These are phyloP conservation scores for Cichlasoma orientale DNA, from an alignment of 2,797 vertebrate species.

Conservation along the genomic window DNA sequence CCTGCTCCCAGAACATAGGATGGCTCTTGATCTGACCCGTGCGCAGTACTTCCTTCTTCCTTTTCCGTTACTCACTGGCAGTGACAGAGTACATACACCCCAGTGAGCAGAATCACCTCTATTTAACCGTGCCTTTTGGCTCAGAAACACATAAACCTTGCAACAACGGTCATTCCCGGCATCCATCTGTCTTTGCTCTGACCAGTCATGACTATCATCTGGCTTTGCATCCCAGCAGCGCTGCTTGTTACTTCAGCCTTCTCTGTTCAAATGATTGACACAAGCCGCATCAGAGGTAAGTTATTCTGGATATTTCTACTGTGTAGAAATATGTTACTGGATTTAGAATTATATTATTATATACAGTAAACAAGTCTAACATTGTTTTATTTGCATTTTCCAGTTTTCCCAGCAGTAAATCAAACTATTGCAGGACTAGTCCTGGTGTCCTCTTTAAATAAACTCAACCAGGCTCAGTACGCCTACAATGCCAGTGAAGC, in stretches of 20 bases:
- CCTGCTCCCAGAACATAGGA: constrained; percentile 48
- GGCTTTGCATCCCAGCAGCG: constrained; percentile 44
- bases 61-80: constrained; percentile 73
- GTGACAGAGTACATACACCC: constrained; percentile 52
- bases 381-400: background rate
- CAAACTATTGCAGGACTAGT: constrained; percentile 72
- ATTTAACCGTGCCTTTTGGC: constrained; percentile 74
- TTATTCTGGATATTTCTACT: background rate
- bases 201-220: constrained; percentile 48
- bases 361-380: background rate
- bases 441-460: constrained; percentile 48
- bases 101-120: constrained; percentile 57
- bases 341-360: background rate
- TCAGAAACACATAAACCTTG: constrained; percentile 35
- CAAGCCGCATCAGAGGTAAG: constrained; percentile 70
- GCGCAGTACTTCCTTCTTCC: constrained; percentile 70
- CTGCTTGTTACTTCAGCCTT: constrained; percentile 34
- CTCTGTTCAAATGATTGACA: constrained; percentile 27
- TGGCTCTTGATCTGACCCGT: constrained; percentile 66
- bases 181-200: constrained; percentile 17
- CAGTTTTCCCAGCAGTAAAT: constrained; percentile 68
- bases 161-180: constrained; percentile 29
- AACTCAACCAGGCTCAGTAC: constrained; percentile 51
- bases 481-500: constrained; percentile 74
- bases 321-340: background rate